Base-by-base conservation (phyloP, 2,797 vertebrate species). In the Neostethus bicornis region DNA sequence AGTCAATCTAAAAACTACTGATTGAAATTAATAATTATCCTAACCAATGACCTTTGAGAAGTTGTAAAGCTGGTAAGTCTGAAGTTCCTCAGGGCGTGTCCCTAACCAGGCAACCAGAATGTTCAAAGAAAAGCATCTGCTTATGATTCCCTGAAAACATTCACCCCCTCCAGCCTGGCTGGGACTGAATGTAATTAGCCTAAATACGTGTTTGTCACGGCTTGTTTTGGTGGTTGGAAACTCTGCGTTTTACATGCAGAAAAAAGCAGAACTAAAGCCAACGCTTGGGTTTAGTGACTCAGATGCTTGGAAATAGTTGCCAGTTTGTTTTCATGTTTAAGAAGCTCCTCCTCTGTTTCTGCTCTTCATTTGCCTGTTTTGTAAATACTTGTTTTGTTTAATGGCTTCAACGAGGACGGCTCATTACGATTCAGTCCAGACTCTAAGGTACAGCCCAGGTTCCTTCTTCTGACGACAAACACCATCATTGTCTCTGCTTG, bases 1-100 rank as follows among this genome's bases (percentile, higher is more conserved):
- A n/a, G n/a, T n/a, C n/a, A n/a, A n/a, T n/a, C n/a, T n/a, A n/a
- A n/a, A n/a, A n/a, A n/a, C n/a, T n/a, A n/a, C n/a, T n/a, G n/a
- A n/a, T n/a, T n/a, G n/a, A n/a, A n/a, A n/a, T 85, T 86, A 87
- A 87, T 89, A 63, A 88, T 85, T 88, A 45, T 28, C 56, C 34
- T 24, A 6, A 20, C 31, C 4, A 1, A 1, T 75, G 68, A 69
- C 70, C 78, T 77, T 70, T 85, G 60, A 2, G 35, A 17, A 1
- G 9, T 14, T 17, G 25, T 29, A 21, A 17, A 66, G 9, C 57
- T 34, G 12, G 61, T 66, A 59, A 69, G 67, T 54, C 69, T 81
- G 57, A 87, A 86, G 82, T 82, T 72, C 49, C 34, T 35, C 24
- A 50, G 77, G 77, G 85, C 42, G 80, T 84, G 80, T 75, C 85